These are phyloP conservation scores for Eupithecia dodoneata DNA, from an alignment of 2,888 invertebrate genomes.

Conservation along the genomic window DNA sequence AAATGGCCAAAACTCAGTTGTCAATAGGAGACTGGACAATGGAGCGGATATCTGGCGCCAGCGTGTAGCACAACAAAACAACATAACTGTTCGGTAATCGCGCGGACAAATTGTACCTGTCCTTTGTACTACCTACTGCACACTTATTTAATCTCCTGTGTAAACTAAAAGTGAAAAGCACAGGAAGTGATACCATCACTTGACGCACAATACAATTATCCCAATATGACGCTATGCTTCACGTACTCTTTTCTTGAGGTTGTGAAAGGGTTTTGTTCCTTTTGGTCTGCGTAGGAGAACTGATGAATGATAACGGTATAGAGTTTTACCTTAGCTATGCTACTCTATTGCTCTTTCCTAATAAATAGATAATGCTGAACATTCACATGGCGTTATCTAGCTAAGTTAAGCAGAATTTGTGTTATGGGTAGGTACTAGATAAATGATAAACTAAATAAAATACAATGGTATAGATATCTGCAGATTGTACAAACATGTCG, in stretches of 20 bases:
- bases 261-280: conserved; percentile 48
- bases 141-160: conserved; percentile 56
- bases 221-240: conserved; percentile 59
- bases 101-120: conserved; percentile 55
- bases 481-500: too few species aligned
- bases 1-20: conserved; percentile 51
- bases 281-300: conserved; percentile 26
- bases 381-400: too few species aligned
- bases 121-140: conserved; percentile 58
- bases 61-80: conserved; percentile 63
- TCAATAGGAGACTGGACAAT: conserved; percentile 60
- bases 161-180: conserved; percentile 63
- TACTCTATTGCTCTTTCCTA: neutral
- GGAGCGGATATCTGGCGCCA: conserved; percentile 73
- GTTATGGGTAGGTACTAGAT: too few species aligned
- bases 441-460: too few species aligned
- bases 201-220: conserved; percentile 65
- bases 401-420: too few species aligned
- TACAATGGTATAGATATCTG: too few species aligned
- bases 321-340: neutral
- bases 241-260: conserved; percentile 54
- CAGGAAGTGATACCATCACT: conserved; percentile 71
- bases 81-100: conserved; percentile 69
- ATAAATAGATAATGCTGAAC: too few species aligned
- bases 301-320: conserved; percentile 22